A percentile compares a stretch with the other conserved stretches of the same genome.
Conservation (phyloP, 1,140 invertebrate species). For the Catajapyx aquilonaris region DNA sequence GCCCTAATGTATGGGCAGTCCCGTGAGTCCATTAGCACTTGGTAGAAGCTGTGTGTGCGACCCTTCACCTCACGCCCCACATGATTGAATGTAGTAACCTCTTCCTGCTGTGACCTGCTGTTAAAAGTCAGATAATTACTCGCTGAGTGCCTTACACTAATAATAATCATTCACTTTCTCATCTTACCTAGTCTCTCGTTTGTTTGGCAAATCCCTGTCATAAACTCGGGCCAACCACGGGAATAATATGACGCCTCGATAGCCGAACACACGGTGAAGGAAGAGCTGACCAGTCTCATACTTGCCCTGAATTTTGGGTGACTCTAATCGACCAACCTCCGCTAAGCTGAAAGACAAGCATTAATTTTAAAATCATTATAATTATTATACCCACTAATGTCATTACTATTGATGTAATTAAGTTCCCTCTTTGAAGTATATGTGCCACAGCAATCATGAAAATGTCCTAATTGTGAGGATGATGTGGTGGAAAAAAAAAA, state of each 20-base stretch:
- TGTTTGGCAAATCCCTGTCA: constrained; percentile 60
- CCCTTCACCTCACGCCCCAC: constrained; percentile 76
- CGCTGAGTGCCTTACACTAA: constrained; percentile 3
- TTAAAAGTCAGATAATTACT: constrained; percentile 6
- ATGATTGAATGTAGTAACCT: constrained; percentile 25
- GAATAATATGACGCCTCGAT: constrained; percentile 84
- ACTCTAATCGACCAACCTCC: constrained; percentile 59
- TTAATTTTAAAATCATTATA: too few relatives aligned
- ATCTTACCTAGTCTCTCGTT: constrained; percentile 17
- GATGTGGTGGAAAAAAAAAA: neutral
- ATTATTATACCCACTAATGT: neutral
- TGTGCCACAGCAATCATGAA: too few relatives aligned
- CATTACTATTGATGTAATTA: neutral
- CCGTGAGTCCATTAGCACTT: constrained; percentile 86
- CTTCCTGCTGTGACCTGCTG: constrained; percentile 13
- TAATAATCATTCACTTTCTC: constrained; percentile 1
- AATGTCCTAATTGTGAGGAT: too few relatives aligned
- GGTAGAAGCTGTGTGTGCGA: constrained; percentile 82
- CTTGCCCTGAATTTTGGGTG: constrained; percentile 64
- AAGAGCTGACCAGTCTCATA: constrained; percentile 92
- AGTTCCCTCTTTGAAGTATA: too few relatives aligned
- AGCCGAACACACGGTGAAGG: constrained; percentile 85
- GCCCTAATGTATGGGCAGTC: constrained; percentile 91
- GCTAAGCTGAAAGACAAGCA: constrained; percentile 38
- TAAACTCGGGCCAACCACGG: constrained; percentile 88